Conservation (phyloP, 2,888 invertebrate species). For the Pachycephus smyrnensis region DNA sequence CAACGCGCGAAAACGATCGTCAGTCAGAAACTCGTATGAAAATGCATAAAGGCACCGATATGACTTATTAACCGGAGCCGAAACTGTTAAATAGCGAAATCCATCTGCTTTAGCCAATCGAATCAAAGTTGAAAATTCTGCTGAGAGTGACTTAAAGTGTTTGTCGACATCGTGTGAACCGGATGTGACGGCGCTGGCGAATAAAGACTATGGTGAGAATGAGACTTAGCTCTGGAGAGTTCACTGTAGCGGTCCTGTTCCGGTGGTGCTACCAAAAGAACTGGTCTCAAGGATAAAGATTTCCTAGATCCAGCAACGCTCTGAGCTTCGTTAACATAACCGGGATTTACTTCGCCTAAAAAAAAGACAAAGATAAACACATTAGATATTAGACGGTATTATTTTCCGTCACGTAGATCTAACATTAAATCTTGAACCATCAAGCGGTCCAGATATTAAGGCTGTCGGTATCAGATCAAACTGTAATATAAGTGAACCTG, state of each 20-base stretch:
- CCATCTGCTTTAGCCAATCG: not conserved
- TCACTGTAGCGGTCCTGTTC: constrained; percentile 66
- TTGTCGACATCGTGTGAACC: constrained; percentile 62
- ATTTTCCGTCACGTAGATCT: not conserved
- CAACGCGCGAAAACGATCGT: not conserved
- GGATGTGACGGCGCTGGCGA: constrained; percentile 61
- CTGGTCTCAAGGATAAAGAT: constrained; percentile 88
- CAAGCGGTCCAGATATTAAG: not conserved
- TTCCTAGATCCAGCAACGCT: constrained; percentile 88
- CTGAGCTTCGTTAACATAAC: constrained; percentile 86
- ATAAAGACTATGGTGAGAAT: constrained; percentile 64
- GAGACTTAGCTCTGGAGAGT: constrained; percentile 62
- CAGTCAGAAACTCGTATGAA: not conserved
- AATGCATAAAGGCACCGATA: no score
- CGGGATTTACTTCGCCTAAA: constrained; percentile 89
- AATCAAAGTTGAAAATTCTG: constrained; percentile 60
- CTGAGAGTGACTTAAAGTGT: constrained; percentile 62
- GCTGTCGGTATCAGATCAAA: not conserved
- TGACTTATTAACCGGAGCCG: not conserved
- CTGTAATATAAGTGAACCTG: not conserved
- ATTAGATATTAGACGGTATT: not conserved
- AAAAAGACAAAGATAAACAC: constrained; percentile 26
- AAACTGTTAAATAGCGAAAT: not conserved
- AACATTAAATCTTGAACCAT: no score
- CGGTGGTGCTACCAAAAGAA: constrained; percentile 81